Percentiles rank a stretch among this genome's conserved stretches.
Evolutionary conservation across 2,113 vertebrate species (phyloP).

Genomic region (Ornithorhynchus anatinus): DNA sequence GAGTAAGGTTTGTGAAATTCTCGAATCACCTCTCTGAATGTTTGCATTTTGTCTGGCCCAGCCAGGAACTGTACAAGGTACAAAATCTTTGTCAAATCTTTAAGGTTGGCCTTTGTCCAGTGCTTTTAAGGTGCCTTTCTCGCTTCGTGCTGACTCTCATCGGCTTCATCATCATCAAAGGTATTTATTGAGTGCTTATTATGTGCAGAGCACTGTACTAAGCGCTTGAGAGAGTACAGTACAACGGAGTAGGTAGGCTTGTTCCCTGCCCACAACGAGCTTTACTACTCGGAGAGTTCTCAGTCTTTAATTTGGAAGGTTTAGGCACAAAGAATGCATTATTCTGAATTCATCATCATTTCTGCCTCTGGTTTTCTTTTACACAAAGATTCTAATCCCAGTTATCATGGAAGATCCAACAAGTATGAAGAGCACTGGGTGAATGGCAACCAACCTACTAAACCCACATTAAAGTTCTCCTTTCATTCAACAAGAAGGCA

Average conservation of each 20-base stretch:
- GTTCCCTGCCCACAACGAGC: too few species aligned
- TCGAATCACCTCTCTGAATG: slow-evolving; percentile 60
- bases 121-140: slow-evolving; percentile 83
- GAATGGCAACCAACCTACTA: slow-evolving; percentile 6
- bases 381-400: slow-evolving; percentile 14
- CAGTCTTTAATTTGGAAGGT: slow-evolving; percentile 41
- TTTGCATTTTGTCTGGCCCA: slow-evolving; percentile 58
- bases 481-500: slow-evolving; percentile 42
- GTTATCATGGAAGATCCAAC: slow-evolving; percentile 21
- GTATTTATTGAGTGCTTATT: too few species aligned
- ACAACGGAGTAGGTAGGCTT: too few species aligned
- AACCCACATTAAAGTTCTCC: slow-evolving; percentile 6
- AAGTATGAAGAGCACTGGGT: slow-evolving; percentile 9
- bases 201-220: too few species aligned
- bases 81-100: slow-evolving; percentile 33
- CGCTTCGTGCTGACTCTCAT: slow-evolving; percentile 61
- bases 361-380: too few species aligned
- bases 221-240: too few species aligned
- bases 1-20: slow-evolving; percentile 32
- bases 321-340: slow-evolving; percentile 13
- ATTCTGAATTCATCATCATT: too few species aligned
- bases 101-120: slow-evolving; percentile 47
- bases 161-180: too few species aligned
- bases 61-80: slow-evolving; percentile 48
- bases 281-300: slow-evolving; percentile 38